These are phyloP conservation scores for Tetranychus cinnabarinus DNA, from an alignment of 1,140 invertebrate genomes.

Conservation along the genomic window DNA sequence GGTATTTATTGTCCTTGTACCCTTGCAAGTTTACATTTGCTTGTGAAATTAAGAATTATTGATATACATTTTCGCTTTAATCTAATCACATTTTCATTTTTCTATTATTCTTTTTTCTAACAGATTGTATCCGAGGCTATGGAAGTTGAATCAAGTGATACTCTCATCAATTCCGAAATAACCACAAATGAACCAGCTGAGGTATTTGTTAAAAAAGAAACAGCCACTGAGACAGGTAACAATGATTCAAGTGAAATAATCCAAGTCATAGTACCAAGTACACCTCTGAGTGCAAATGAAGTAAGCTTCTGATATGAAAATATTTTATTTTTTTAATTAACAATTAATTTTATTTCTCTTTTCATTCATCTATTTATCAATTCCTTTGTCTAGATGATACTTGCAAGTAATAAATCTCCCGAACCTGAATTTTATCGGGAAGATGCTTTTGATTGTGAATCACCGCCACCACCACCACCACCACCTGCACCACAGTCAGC, in stretches of 20 bases:
- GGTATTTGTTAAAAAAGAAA: not conserved
- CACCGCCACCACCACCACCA: not conserved
- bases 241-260: not conserved
- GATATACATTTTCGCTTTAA: too few relatives aligned
- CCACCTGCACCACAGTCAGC: slow-evolving; percentile 4
- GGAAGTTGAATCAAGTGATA: too few relatives aligned
- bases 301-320: not conserved
- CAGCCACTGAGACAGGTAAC: not conserved
- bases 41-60: too few relatives aligned
- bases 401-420: not conserved
- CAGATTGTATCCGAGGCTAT: too few relatives aligned
- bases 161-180: not conserved
- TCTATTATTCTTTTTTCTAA: too few relatives aligned
- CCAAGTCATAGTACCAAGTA: not conserved
- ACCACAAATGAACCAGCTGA: not conserved
- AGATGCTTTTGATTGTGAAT: not conserved
- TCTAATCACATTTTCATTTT: too few relatives aligned
- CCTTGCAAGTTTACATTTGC: too few relatives aligned
- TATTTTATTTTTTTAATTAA: not conserved
- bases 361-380: not conserved
- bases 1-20: too few relatives aligned
- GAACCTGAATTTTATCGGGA: not conserved
- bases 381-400: not conserved
- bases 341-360: not conserved
- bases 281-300: slow-evolving; percentile 1